phyloP scores from a whole-genome alignment of 1,140 invertebrate species.

The Brachionus angularis region DNA sequence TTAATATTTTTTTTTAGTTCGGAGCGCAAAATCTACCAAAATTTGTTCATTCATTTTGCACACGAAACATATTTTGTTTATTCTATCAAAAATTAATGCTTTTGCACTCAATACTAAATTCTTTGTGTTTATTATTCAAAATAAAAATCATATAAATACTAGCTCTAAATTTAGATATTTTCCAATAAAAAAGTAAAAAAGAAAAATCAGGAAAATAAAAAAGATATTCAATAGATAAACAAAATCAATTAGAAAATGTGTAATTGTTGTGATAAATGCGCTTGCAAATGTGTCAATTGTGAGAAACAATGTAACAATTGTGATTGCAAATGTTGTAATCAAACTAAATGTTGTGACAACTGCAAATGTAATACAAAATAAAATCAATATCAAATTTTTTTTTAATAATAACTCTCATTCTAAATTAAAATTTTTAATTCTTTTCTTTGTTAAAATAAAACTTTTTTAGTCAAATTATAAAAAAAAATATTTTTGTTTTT shows the following conservation, averaged over 20 bases:
- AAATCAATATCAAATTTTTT: neutral
- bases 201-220: neutral
- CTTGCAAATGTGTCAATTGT: slow-evolving; percentile 14
- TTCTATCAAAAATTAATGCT: neutral
- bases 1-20: neutral
- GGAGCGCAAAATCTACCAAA: too few species aligned
- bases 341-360: slow-evolving; percentile 26
- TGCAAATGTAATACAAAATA: neutral
- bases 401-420: neutral
- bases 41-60: neutral
- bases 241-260: slow-evolving; percentile 1
- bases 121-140: neutral
- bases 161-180: neutral
- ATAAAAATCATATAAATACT: neutral
- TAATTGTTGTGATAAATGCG: slow-evolving; percentile 39
- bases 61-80: neutral
- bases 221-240: neutral
- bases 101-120: neutral
- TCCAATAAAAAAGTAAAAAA: neutral
- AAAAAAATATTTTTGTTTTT: too few species aligned
- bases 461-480: too few species aligned
- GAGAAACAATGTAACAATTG: slow-evolving; percentile 25
- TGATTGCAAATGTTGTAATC: slow-evolving; percentile 14
- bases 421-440: too few species aligned
- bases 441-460: too few species aligned